These are phyloP conservation scores for Tringa solitaria DNA, from an alignment of 2,113 vertebrate genomes.

Conservation along the genomic window DNA sequence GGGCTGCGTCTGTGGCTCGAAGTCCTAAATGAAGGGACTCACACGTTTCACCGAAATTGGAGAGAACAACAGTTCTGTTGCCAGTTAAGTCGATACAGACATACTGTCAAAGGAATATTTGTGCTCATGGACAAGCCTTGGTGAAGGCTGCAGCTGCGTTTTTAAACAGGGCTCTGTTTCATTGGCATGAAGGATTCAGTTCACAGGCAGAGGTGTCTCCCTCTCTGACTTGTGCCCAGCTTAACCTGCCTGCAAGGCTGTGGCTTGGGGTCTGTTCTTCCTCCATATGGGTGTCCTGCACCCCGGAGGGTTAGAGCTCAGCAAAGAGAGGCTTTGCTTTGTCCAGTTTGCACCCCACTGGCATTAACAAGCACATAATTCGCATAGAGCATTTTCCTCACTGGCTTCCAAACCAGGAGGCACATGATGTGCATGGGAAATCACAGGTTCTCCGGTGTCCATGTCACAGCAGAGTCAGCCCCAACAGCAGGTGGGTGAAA, in stretches of 20 bases:
- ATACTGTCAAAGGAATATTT: constrained; percentile 52
- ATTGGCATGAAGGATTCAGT: not conserved
- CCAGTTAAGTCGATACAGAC: not conserved
- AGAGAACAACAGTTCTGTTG: constrained; percentile 14
- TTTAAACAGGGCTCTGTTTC: constrained; percentile 47
- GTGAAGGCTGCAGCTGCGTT: constrained; percentile 11
- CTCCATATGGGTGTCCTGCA: not conserved
- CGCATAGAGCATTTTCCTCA: not conserved
- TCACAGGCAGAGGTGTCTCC: not conserved
- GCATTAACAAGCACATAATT: not conserved
- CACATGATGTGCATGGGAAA: not conserved
- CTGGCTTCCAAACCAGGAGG: not conserved
- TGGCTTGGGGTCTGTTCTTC: not conserved
- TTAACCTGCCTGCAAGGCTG: not conserved
- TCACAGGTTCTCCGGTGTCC: fast-evolving
- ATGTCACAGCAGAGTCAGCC: fast-evolving
- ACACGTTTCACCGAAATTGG: not conserved
- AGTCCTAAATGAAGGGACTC: constrained; percentile 1
- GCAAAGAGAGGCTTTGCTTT: not conserved
- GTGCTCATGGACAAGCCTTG: not conserved
- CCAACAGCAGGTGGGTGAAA: not conserved
- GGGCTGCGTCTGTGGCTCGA: not conserved
- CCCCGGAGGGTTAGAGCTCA: not conserved
- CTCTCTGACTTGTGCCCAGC: not conserved
- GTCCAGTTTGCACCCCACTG: not conserved